phyloP scores from a whole-genome alignment of 2,888 invertebrate species.

The Drosophila flavopinicola region DNA sequence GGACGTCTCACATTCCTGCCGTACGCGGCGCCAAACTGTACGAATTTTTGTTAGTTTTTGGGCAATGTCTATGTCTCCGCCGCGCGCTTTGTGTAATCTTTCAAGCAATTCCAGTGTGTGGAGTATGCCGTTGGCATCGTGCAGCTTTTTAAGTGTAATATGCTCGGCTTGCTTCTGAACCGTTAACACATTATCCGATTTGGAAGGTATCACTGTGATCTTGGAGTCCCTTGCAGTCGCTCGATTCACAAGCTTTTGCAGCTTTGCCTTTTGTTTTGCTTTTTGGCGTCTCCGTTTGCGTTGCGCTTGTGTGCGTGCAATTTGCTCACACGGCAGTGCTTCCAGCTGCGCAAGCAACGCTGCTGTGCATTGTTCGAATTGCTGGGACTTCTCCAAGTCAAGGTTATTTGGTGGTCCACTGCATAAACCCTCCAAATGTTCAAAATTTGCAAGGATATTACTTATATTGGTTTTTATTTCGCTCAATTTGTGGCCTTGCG shows the following conservation, averaged over 20 bases:
- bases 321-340: conserved; percentile 25
- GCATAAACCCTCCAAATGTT: conserved; percentile 30
- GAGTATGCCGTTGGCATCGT: conserved; percentile 66
- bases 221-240: neutral
- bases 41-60: conserved; percentile 57
- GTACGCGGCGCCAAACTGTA: conserved; percentile 69
- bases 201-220: neutral
- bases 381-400: conserved; percentile 7
- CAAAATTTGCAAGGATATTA: conserved; percentile 40
- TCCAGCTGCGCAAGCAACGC: conserved; percentile 38
- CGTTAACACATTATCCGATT: neutral
- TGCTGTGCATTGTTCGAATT: conserved; percentile 35
- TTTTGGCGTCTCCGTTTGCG: conserved; percentile 43
- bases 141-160: conserved; percentile 47
- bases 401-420: conserved; percentile 7
- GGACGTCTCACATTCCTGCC: conserved; percentile 45
- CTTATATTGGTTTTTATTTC: conserved; percentile 53
- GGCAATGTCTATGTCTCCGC: conserved; percentile 36
- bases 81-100: conserved; percentile 62
- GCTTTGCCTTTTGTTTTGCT: conserved; percentile 23
- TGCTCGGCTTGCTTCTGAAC: conserved; percentile 24
- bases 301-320: conserved; percentile 31
- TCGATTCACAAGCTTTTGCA: conserved; percentile 6
- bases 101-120: conserved; percentile 70
- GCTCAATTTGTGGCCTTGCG: conserved; percentile 41